These are phyloP conservation scores for Cheilosia grossa DNA, from an alignment of 2,888 invertebrate species.

Conservation along the genomic window DNA sequence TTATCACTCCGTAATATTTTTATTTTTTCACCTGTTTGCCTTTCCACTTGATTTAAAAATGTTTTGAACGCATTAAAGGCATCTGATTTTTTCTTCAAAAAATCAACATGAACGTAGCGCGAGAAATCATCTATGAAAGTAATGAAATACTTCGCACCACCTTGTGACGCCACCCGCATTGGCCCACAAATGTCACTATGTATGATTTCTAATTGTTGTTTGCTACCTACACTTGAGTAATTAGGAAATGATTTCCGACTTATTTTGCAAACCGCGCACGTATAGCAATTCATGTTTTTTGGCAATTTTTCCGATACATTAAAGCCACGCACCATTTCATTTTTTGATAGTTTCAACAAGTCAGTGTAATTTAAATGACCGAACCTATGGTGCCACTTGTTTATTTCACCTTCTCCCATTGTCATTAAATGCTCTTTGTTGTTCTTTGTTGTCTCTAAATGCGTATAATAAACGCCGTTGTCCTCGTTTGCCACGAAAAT, in stretches of 20 bases:
- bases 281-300: too few relatives aligned
- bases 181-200: too few relatives aligned
- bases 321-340: background rate
- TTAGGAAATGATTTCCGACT: too few relatives aligned
- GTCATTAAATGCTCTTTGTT: too few relatives aligned
- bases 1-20: slow-evolving; percentile 38
- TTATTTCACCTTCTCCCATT: too few relatives aligned
- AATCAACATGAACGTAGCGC: slow-evolving; percentile 21
- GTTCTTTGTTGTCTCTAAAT: too few relatives aligned
- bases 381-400: too few relatives aligned
- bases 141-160: slow-evolving; percentile 27
- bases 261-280: too few relatives aligned
- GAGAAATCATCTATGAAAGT: slow-evolving; percentile 39
- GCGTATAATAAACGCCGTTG: slow-evolving; percentile 3
- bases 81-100: slow-evolving; percentile 31
- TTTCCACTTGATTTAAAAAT: slow-evolving; percentile 42
- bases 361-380: background rate
- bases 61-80: slow-evolving; percentile 25
- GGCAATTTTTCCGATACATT: too few relatives aligned
- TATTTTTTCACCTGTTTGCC: slow-evolving; percentile 32
- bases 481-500: slow-evolving; percentile 5
- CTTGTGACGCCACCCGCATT: slow-evolving; percentile 16
- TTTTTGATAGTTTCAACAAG: background rate
- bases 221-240: too few relatives aligned
- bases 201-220: too few relatives aligned